Evolutionary conservation across 2,888 invertebrate species (phyloP).

Genomic region (Heliconius sara): DNA sequence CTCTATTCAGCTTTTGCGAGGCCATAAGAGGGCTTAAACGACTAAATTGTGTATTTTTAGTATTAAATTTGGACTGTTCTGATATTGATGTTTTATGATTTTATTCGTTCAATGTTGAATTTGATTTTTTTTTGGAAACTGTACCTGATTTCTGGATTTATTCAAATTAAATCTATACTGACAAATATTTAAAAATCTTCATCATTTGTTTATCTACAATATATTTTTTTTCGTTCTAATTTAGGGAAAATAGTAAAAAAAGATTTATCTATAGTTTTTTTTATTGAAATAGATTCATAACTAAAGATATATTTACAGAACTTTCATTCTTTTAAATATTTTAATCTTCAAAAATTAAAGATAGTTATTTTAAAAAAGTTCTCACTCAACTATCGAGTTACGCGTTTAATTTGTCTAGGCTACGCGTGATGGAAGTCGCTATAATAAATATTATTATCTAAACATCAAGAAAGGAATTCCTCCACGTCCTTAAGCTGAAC

Average conservation of each 20-base stretch:
- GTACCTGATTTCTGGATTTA: neutral
- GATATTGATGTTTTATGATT: neutral
- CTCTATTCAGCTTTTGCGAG: constrained; percentile 74
- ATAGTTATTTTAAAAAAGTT: constrained; percentile 50
- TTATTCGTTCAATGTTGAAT: neutral
- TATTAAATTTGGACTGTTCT: constrained; percentile 29
- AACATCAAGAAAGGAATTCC: constrained; percentile 77
- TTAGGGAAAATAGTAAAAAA: too few relatives aligned
- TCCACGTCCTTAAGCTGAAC: constrained; percentile 77
- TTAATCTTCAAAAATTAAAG: constrained; percentile 44
- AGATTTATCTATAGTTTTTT: too few relatives aligned
- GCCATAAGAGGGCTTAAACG: constrained; percentile 65
- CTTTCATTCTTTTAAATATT: too few relatives aligned
- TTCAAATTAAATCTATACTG: too few relatives aligned
- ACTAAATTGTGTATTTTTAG: constrained; percentile 11
- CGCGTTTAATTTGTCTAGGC: constrained; percentile 81
- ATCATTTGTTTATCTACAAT: too few relatives aligned
- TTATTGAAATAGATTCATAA: too few relatives aligned
- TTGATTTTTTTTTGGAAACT: neutral
- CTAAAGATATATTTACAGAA: too few relatives aligned
- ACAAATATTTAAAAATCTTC: too few relatives aligned
- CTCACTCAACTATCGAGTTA: constrained; percentile 74
- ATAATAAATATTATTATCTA: constrained; percentile 81
- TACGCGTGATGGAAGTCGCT: constrained; percentile 70
- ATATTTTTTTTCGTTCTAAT: too few relatives aligned